Conservation (phyloP, 1,140 invertebrate species). For the Eufriesea mexicana region DNA sequence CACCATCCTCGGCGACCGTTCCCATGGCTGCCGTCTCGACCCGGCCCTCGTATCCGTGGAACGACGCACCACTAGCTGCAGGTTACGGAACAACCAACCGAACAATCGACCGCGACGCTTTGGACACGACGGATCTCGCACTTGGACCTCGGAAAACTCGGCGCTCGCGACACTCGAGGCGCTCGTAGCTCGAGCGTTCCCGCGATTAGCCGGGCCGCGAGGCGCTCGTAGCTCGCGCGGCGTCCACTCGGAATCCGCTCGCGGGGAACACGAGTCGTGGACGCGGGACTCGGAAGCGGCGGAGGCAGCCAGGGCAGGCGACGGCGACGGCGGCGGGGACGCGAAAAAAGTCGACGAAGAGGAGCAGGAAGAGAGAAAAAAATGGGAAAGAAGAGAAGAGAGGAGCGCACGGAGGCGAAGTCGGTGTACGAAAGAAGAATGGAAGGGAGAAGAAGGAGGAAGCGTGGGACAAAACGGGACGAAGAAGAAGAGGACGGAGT, state of each 20-base stretch:
- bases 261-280: neutral
- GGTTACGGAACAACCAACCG: no score
- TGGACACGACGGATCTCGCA: no score
- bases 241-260: constrained; percentile 40
- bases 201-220: constrained; percentile 19
- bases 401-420: neutral
- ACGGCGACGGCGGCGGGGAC: neutral
- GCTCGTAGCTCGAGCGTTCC: constrained; percentile 5
- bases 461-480: constrained; percentile 57
- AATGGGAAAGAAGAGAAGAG: neutral
- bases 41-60: neutral
- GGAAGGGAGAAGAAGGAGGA: constrained; percentile 45
- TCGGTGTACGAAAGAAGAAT: constrained; percentile 36
- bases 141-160: no score
- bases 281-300: neutral
- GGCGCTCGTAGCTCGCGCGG: constrained; percentile 11
- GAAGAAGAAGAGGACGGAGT: constrained; percentile 59
- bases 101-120: no score
- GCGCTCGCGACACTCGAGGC: neutral
- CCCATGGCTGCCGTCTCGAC: neutral
- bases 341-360: neutral
- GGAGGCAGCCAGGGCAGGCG: no score
- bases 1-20: neutral
- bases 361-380: neutral
- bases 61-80: no score